Base-by-base conservation (phyloP, 2,888 invertebrate species). In the Leucoptera coffeella region DNA sequence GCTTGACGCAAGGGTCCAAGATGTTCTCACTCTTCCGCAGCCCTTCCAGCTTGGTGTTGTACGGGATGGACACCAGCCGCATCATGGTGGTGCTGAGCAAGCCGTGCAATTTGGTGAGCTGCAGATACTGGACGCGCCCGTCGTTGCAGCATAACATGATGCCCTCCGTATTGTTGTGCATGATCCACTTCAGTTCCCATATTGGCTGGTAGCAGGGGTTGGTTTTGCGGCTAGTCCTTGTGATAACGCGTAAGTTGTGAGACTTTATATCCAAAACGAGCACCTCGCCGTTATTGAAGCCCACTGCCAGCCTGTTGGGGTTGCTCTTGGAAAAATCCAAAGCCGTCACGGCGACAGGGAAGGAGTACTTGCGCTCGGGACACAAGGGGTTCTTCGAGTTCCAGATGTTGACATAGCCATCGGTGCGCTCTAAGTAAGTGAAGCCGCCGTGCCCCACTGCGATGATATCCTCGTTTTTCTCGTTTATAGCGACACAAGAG, bases 301-400 rank as follows among this genome's bases (percentile, higher is more conserved):
- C 88, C 28, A 85, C 71, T 0, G 84, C 87, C 12, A 90, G 45
- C 40, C 85, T 67, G 47, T 85, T 84, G 0, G 89, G 82, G 30
- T 76, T 74, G 22, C 53, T 60, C 1, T 55, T 62, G 1, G 86
- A 84, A 60, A 90, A 90, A 22, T 77, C 73, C 1, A 88, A 50
- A 1, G 80, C 71, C 1, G 85, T 82, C 1, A 87, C 74, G 0
- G 85, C 76, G 24, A 73, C 59, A 0, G 64, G 43, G 40, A 85
- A 86, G 3, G 52, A 39, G 40, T 81, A 86, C 4, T 69, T 43
- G 32, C 84, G 69, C 47, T 87, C 88, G 0, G 88, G 88, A 42
- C 81, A 78, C 9, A 76, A 74, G 0, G 87, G 87, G 50, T 88
- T 89, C 52, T 90, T 83, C 2, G 82, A 80, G 40, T 80, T 85